Conservation (phyloP, 2,797 vertebrate species). For the Sebastes hubbsi region DNA sequence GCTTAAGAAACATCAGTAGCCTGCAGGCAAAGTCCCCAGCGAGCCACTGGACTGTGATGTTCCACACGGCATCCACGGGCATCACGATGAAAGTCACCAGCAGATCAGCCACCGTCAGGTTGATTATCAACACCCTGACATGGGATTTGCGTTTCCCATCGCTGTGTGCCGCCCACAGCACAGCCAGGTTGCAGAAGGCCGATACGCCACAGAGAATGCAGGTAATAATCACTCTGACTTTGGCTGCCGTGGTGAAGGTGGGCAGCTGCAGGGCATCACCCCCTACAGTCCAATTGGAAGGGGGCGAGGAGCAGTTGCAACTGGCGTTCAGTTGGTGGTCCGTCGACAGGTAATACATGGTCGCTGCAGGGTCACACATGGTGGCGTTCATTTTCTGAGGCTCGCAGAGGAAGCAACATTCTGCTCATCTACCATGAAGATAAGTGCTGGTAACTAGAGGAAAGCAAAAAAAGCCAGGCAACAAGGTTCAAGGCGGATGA, state of each 20-base stretch:
- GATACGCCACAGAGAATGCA: conserved; percentile 83
- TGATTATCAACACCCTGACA: conserved; percentile 84
- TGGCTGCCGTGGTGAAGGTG: conserved; percentile 86
- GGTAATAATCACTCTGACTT: conserved; percentile 85
- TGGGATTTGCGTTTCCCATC: conserved; percentile 81
- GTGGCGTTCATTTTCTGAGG: conserved; percentile 60
- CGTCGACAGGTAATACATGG: conserved; percentile 40
- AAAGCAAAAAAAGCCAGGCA: background rate
- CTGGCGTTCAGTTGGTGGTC: conserved; percentile 49
- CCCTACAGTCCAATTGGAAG: conserved; percentile 45
- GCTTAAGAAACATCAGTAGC: conserved; percentile 89
- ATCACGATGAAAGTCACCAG: conserved; percentile 89
- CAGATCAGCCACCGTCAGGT: conserved; percentile 86
- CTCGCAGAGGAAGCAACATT: conserved; percentile 29
- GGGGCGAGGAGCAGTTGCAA: conserved; percentile 48
- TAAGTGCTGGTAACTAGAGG: conserved; percentile 23
- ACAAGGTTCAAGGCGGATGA: background rate
- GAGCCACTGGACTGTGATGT: conserved; percentile 90
- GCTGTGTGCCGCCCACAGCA: conserved; percentile 79
- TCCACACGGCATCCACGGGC: conserved; percentile 88
- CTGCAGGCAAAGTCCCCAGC: conserved; percentile 85
- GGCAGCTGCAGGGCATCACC: conserved; percentile 66
- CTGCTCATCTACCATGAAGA: conserved; percentile 35
- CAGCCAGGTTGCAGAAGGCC: conserved; percentile 83
- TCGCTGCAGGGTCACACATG: conserved; percentile 32